Conservation (phyloP, 2,888 invertebrate genomes). For the Cremastobaeus sp. region DNA sequence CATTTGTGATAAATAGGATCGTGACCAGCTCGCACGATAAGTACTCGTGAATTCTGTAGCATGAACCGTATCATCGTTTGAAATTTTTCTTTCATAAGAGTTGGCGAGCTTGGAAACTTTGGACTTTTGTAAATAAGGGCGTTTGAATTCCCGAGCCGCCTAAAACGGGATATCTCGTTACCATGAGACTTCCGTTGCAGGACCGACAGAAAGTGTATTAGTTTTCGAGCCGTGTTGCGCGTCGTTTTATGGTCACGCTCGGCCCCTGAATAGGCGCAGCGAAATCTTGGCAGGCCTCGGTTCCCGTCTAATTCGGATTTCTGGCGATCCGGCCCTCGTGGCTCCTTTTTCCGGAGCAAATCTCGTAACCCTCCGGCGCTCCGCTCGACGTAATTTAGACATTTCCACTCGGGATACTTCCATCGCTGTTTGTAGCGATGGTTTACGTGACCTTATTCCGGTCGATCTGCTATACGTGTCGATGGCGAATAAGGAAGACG, state of each 20-base stretch:
- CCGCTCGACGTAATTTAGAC: constrained; percentile 56
- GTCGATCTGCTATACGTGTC: constrained; percentile 58
- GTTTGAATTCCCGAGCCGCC: constrained; percentile 70
- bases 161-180: constrained; percentile 72
- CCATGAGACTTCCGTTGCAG: constrained; percentile 65
- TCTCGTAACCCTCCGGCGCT: constrained; percentile 47
- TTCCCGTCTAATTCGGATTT: constrained; percentile 42
- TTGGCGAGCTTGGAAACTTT: constrained; percentile 51
- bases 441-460: constrained; percentile 62
- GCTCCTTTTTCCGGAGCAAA: constrained; percentile 37
- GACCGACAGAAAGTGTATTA: constrained; percentile 65
- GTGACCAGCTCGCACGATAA: constrained; percentile 55
- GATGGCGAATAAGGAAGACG: constrained; percentile 58
- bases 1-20: constrained; percentile 54
- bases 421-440: constrained; percentile 60
- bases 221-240: constrained; percentile 64
- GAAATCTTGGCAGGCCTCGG: constrained; percentile 57
- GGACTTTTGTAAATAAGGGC: constrained; percentile 71
- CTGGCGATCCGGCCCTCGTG: constrained; percentile 29
- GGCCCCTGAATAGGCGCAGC: constrained; percentile 40
- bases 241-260: constrained; percentile 56
- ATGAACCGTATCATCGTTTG: constrained; percentile 50
- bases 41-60: constrained; percentile 55
- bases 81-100: constrained; percentile 61
- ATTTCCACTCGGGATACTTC: constrained; percentile 58